A percentile compares a stretch with the other conserved stretches of the same genome.
phyloP scores from a whole-genome alignment of 2,113 vertebrate genomes.

The Oncorhynchus nerka region DNA sequence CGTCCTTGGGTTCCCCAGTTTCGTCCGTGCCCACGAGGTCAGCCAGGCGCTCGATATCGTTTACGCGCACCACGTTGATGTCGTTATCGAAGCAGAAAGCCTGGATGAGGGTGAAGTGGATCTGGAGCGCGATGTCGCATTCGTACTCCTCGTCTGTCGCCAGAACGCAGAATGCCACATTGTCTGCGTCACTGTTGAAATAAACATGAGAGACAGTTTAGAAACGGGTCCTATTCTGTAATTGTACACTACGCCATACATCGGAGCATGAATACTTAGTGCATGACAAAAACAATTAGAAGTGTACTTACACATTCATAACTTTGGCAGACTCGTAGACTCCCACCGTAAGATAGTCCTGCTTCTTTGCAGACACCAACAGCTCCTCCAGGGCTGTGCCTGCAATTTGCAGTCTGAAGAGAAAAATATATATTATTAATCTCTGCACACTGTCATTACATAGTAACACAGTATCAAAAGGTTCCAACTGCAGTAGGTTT shows the following conservation, averaged over 20 bases:
- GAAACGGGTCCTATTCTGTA: neutral
- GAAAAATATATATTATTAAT: constrained; percentile 24
- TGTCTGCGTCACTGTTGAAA: constrained; percentile 87
- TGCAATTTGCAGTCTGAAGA: constrained; percentile 82
- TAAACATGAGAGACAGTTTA: constrained; percentile 28
- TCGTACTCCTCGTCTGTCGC: constrained; percentile 91
- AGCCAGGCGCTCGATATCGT: constrained; percentile 84
- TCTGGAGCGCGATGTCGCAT: constrained; percentile 94
- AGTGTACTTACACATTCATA: constrained; percentile 93
- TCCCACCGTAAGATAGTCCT: constrained; percentile 91
- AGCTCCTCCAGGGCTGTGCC: constrained; percentile 89
- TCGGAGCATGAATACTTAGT: neutral
- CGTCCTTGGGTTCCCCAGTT: constrained; percentile 83
- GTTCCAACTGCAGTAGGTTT: neutral
- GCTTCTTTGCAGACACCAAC: constrained; percentile 87
- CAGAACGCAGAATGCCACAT: constrained; percentile 91
- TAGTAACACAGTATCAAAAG: neutral
- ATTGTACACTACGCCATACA: neutral
- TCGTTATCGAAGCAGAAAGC: constrained; percentile 98
- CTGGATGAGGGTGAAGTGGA: constrained; percentile 98
- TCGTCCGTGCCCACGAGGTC: constrained; percentile 84
- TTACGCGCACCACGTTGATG: constrained; percentile 93
- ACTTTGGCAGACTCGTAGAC: constrained; percentile 98
- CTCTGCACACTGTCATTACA: neutral
- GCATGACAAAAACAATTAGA: neutral